A percentile compares a stretch with the other conserved stretches of the same genome.
Evolutionary conservation across 2,888 invertebrate species (phyloP).

Genomic region (Rhodophaea formosa): DNA sequence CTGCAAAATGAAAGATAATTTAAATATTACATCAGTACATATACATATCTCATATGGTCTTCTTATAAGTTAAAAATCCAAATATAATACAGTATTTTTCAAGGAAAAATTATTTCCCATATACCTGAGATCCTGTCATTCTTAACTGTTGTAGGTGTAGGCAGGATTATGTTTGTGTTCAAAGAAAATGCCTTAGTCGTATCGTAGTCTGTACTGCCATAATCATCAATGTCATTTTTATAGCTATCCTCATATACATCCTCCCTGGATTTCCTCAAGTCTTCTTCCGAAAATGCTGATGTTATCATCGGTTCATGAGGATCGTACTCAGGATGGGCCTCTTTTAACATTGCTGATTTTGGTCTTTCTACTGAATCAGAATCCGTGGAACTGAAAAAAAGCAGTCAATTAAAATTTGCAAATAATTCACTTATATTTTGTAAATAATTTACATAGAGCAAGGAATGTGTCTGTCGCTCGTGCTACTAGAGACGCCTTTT

Average conservation of each 20-base stretch:
- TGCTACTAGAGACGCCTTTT: too few relatives aligned
- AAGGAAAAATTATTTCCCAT: not conserved
- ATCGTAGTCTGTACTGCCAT: constrained; percentile 52
- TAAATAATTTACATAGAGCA: too few relatives aligned
- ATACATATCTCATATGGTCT: too few relatives aligned
- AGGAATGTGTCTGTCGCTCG: too few relatives aligned
- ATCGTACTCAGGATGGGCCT: constrained; percentile 71
- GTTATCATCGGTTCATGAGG: constrained; percentile 78
- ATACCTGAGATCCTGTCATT: constrained; percentile 62
- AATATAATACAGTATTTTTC: not conserved
- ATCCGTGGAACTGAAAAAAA: constrained; percentile 61
- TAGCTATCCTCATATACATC: constrained; percentile 66
- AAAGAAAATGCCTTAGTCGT: constrained; percentile 55
- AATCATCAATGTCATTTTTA: constrained; percentile 55
- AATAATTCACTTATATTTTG: not conserved
- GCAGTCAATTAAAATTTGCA: constrained; percentile 18
- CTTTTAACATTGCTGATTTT: constrained; percentile 72
- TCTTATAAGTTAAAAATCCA: too few relatives aligned
- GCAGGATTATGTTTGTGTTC: constrained; percentile 46
- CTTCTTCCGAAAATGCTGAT: constrained; percentile 74
- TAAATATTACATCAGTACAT: not conserved
- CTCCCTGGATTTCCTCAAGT: constrained; percentile 66
- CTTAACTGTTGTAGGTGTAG: constrained; percentile 42
- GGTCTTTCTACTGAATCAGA: constrained; percentile 72
- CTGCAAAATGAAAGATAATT: constrained; percentile 22